These are phyloP conservation scores for Scrobipalpa atriplicella DNA, from an alignment of 2,888 invertebrate species.

Conservation along the genomic window DNA sequence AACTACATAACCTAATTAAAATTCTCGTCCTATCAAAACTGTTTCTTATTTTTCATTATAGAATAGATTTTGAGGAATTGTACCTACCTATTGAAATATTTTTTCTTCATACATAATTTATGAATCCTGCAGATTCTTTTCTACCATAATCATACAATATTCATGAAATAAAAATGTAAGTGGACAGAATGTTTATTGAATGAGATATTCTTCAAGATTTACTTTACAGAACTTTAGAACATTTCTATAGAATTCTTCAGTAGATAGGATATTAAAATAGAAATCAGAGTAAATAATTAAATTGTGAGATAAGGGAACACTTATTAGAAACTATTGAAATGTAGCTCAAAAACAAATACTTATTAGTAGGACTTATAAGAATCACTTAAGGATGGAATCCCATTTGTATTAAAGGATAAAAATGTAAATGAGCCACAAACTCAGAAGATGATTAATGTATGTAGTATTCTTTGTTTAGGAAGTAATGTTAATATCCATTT, in stretches of 20 bases:
- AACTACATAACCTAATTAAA: too few species aligned
- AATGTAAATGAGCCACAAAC: not conserved
- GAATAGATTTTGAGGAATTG: too few species aligned
- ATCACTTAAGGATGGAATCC: not conserved
- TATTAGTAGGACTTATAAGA: constrained; percentile 5
- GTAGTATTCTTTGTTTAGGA: not conserved
- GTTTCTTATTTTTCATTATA: too few species aligned
- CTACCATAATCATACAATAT: not conserved
- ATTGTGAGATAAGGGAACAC: constrained; percentile 23
- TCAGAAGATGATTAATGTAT: not conserved
- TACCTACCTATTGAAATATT: not conserved
- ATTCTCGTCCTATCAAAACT: too few species aligned
- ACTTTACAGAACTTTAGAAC: not conserved
- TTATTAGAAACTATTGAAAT: constrained; percentile 18
- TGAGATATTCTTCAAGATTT: not conserved
- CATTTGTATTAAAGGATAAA: not conserved
- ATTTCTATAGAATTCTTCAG: constrained; percentile 23
- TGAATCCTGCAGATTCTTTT: not conserved
- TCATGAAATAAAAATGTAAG: not conserved
- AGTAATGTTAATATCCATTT: too few species aligned
- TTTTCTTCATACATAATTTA: not conserved
- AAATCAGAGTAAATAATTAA: not conserved
- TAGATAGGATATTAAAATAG: constrained; percentile 28
- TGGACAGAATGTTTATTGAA: not conserved
- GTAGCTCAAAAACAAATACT: constrained; percentile 18